phyloP scores from a whole-genome alignment of 2,113 vertebrate genomes.

The Aegotheles bennettii region DNA sequence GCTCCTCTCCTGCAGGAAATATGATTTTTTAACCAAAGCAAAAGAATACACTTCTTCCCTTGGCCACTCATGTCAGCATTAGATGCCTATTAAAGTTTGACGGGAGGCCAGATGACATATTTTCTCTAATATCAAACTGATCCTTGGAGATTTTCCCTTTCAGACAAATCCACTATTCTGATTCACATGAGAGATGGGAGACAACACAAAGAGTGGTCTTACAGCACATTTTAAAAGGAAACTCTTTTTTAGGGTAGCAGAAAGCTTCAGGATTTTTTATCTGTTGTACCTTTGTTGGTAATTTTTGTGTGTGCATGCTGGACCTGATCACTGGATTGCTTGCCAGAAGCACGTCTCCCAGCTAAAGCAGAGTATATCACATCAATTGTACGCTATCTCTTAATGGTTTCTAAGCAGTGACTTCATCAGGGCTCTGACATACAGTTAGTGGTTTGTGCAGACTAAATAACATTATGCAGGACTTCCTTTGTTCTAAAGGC shows the following conservation, averaged over 20 bases:
- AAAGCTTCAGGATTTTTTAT: background rate
- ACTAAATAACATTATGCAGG: conserved; percentile 59
- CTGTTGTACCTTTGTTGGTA: background rate
- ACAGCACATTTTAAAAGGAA: background rate
- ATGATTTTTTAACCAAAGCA: background rate
- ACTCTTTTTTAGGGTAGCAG: background rate
- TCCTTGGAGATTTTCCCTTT: background rate
- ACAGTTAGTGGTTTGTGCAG: conserved; percentile 15
- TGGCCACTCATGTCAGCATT: background rate
- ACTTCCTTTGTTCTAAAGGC: conserved; percentile 52
- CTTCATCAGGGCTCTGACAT: conserved; percentile 38
- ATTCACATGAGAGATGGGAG: background rate
- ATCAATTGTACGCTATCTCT: background rate
- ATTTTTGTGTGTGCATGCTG: background rate
- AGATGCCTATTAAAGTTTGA: background rate
- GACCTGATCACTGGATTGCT: background rate
- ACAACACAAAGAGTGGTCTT: background rate
- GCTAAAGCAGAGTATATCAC: background rate
- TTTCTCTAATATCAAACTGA: background rate
- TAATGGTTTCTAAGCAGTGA: conserved; percentile 30
- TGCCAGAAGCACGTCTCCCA: background rate
- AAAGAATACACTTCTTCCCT: background rate
- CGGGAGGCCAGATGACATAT: background rate
- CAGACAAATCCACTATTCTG: background rate
- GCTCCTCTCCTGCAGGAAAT: background rate